Evolutionary conservation across 2,888 invertebrate genomes (phyloP), one percentile per base, ranked within the genome.

Genomic region (Agriopis aurantiaria): DNA sequence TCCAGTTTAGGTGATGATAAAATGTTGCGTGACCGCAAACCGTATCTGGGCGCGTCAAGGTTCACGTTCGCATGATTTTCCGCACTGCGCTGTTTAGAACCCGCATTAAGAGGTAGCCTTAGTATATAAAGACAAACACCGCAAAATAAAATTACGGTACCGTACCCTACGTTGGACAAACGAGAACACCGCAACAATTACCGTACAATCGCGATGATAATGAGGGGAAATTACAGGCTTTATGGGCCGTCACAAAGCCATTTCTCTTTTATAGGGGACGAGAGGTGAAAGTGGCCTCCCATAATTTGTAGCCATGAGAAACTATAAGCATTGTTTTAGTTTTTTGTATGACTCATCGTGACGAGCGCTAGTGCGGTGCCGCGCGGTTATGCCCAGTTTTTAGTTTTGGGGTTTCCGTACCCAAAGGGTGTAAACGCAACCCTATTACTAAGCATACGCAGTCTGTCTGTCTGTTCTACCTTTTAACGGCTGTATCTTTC

Each of bases 191-290:
- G 59, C 51, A 23, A 41, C 23, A 51, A 65, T 51, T 17, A 55
- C 41, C 45, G 61, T 43, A 65, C 61, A 51, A 59, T 48, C 11
- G 10, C 46, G 23, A 52, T 23, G 43, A 45, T 62, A 61, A 57
- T 57, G 45, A 65, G 17, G 56, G 63, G 52, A 69, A 69, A 69
- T 58, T 52, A 43, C 61, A 46, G 23, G 43, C n/a, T 49, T 64
- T 53, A 58, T 52, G 67, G 63, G 17, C 40, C 58, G 57, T 61
- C 61, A 61, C 51, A 57, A 49, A 33, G 12, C 10, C n/a, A 10
- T 53, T 60, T 66, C 59, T 53, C 59, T 23, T 59, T 48, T 63
- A 33, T 40, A 55, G n/a, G 33, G 7, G n/a, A 14, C 43, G 48
- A 40, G 14, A 61, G 52, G 63, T 56, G 63, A 56, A 56, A 56